Percentiles rank a stretch among this genome's conserved stretches.
Evolutionary conservation across 2,797 vertebrate species (phyloP).

Genomic region (Eupleurogrammus muticus): DNA sequence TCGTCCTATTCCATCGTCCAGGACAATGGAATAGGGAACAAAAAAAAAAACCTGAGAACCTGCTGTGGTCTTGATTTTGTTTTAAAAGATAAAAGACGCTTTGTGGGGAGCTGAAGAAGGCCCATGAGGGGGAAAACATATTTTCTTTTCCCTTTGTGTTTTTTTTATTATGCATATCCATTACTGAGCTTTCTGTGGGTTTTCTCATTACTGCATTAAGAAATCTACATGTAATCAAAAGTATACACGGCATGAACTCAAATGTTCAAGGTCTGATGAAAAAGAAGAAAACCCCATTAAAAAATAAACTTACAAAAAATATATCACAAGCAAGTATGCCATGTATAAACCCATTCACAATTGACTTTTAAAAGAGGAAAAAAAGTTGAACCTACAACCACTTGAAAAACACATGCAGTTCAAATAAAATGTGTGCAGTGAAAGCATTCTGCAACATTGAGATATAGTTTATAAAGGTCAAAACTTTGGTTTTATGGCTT

Average conservation of each 20-base stretch:
- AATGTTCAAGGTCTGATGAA: too few species aligned
- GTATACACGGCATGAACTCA: too few species aligned
- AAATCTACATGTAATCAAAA: neutral
- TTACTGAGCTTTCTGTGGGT: neutral
- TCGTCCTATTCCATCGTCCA: neutral
- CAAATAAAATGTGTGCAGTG: neutral
- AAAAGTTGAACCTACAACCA: neutral
- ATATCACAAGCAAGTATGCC: too few species aligned
- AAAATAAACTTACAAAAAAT: too few species aligned
- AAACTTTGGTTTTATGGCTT: neutral
- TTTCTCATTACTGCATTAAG: neutral
- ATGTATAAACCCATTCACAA: neutral
- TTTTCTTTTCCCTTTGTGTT: too few species aligned
- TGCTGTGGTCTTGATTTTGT: neutral
- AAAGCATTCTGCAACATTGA: neutral
- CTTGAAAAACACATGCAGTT: neutral
- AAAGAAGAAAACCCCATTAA: too few species aligned
- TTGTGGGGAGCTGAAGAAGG: neutral
- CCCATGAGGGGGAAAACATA: neutral
- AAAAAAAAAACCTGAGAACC: constrained; percentile 18
- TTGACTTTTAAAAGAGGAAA: neutral
- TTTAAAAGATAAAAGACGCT: constrained; percentile 5
- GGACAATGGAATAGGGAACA: constrained; percentile 12
- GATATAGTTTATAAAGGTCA: neutral
- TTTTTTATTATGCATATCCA: neutral